Evolutionary conservation across 2,113 vertebrate species (phyloP).

Genomic region (Australoheros scitulus): DNA sequence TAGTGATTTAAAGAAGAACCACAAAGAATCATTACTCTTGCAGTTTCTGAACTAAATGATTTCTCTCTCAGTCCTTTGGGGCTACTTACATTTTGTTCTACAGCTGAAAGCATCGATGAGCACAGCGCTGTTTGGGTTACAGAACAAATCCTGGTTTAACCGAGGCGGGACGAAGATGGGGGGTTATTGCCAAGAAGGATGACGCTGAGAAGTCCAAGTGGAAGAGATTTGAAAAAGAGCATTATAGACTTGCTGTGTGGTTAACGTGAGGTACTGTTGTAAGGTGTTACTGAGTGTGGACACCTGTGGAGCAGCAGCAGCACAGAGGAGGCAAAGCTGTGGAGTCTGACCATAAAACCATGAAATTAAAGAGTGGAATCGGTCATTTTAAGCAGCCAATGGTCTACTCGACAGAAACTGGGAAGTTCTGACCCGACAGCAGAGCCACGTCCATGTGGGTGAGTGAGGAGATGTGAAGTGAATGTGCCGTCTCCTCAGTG

Average conservation of each 20-base stretch:
- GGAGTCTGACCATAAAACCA: neutral
- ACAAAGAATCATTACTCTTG: conserved; percentile 19
- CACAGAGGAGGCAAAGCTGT: conserved; percentile 28
- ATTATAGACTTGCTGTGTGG: conserved; percentile 3
- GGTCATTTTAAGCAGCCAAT: neutral
- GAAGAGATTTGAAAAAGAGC: neutral
- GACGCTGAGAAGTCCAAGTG: neutral
- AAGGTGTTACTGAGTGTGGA: conserved; percentile 28
- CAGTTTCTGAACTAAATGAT: neutral
- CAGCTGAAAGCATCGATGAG: neutral
- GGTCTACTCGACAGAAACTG: neutral
- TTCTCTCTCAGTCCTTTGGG: conserved; percentile 9
- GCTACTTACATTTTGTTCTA: neutral
- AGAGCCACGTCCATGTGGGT: neutral
- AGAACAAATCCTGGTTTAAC: conserved; percentile 6
- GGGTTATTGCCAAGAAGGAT: conserved; percentile 35
- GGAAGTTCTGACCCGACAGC: neutral
- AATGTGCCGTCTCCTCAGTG: neutral
- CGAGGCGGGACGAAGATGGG: neutral
- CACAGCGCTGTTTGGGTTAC: neutral
- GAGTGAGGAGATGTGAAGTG: neutral
- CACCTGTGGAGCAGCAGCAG: conserved; percentile 42
- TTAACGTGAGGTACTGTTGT: conserved; percentile 61
- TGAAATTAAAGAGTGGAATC: neutral
- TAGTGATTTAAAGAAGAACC: conserved; percentile 22